These are phyloP conservation scores for Urocolius indicus DNA, from an alignment of 2,113 vertebrate genomes.

Conservation along the genomic window DNA sequence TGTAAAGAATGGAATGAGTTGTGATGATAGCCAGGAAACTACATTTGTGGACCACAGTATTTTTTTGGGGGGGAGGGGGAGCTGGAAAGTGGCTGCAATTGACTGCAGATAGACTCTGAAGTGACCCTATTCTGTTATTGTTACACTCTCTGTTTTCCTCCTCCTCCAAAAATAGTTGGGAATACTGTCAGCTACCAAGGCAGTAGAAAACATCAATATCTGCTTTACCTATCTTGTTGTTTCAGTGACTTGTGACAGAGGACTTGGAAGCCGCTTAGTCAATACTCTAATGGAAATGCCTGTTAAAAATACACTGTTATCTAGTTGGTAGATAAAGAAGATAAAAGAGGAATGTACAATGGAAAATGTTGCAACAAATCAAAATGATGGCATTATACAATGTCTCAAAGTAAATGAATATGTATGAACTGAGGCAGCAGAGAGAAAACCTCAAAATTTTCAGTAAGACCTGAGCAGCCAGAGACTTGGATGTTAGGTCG, in stretches of 20 bases:
- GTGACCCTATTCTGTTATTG: constrained; percentile 18
- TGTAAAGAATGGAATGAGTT: background rate
- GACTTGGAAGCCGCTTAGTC: constrained; percentile 28
- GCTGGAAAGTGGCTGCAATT: background rate
- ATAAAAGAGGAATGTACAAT: constrained; percentile 5
- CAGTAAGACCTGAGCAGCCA: background rate
- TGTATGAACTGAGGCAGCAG: background rate
- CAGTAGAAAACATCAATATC: constrained; percentile 42
- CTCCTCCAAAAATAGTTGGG: constrained; percentile 26
- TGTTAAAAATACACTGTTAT: constrained; percentile 42
- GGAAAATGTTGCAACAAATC: constrained; percentile 6
- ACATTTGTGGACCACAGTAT: background rate
- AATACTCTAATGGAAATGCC: constrained; percentile 47
- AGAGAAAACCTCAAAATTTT: background rate
- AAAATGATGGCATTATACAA: background rate
- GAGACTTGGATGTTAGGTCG: background rate
- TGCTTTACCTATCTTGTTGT: constrained; percentile 33
- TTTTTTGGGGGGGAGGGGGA: background rate
- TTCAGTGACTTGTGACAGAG: constrained; percentile 32
- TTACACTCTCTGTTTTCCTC: background rate
- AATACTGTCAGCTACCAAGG: constrained; percentile 2
- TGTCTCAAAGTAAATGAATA: background rate
- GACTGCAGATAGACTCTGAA: constrained; percentile 5
- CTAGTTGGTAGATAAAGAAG: constrained; percentile 46
- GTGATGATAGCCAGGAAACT: background rate